A percentile compares a stretch with the other conserved stretches of the same genome.
Conservation (phyloP, 2,113 vertebrate genomes). For the Varanus salvator region DNA sequence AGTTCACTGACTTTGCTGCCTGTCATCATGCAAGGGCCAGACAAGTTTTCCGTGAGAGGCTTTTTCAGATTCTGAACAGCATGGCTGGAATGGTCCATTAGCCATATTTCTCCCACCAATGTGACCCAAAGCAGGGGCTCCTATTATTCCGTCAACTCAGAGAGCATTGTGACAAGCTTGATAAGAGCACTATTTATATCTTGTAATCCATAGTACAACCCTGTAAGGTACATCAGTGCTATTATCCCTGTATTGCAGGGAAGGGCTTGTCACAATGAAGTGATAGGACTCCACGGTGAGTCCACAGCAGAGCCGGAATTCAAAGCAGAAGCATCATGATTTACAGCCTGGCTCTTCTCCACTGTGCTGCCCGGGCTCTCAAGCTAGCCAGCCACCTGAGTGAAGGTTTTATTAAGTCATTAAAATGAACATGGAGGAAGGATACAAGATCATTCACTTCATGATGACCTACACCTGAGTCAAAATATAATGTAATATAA, state of each 20-base stretch:
- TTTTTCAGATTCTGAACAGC: not conserved
- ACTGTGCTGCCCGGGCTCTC: not conserved
- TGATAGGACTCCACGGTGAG: not conserved
- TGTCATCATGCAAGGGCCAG: not conserved
- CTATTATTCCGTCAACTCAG: too few species aligned
- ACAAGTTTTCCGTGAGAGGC: not conserved
- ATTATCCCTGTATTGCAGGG: not conserved
- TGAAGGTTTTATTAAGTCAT: not conserved
- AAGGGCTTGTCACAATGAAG: not conserved
- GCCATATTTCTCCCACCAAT: not conserved
- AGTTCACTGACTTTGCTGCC: not conserved
- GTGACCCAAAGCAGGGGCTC: not conserved
- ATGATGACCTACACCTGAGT: not conserved
- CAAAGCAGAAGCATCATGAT: not conserved
- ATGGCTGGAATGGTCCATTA: not conserved
- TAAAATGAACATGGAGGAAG: not conserved
- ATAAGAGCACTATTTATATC: not conserved
- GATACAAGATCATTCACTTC: not conserved
- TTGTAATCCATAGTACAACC: not conserved
- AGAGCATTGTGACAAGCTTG: not conserved
- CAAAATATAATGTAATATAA: not conserved
- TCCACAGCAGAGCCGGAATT: not conserved
- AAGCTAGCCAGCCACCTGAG: not conserved
- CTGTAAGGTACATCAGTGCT: not conserved
- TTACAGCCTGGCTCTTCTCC: too few species aligned